A percentile compares a stretch with the other conserved stretches of the same genome.
phyloP scores from a whole-genome alignment of 2,888 invertebrate species.

The Crioceris asparagi region DNA sequence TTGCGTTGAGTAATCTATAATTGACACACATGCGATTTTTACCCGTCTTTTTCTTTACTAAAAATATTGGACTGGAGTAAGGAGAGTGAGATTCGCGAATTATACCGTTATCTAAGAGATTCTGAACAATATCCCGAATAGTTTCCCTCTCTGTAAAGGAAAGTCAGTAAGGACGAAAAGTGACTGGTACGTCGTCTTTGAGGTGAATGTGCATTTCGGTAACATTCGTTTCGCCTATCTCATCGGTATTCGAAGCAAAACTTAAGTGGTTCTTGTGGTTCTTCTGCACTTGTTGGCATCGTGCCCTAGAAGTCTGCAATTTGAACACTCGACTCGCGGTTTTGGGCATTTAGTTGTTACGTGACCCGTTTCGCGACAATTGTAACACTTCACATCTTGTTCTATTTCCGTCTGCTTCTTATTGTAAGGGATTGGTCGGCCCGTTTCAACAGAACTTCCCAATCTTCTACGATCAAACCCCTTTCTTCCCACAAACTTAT shows the following conservation, averaged over 20 bases:
- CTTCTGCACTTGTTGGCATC: constrained; percentile 19
- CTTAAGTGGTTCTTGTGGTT: too few species aligned
- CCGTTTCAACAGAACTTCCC: too few species aligned
- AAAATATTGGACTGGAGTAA: neutral
- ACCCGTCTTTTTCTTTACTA: constrained; percentile 1
- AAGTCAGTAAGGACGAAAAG: neutral
- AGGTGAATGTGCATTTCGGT: too few species aligned
- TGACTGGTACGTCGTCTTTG: too few species aligned
- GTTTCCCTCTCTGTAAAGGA: neutral
- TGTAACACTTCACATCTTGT: constrained; percentile 14
- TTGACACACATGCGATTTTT: too few species aligned
- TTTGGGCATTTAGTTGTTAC: constrained; percentile 17
- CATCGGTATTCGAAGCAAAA: too few species aligned
- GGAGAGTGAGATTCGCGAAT: neutral
- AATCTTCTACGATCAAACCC: too few species aligned
- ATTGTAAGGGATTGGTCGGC: neutral
- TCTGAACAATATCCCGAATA: neutral
- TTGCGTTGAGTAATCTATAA: too few species aligned
- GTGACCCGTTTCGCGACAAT: constrained; percentile 21
- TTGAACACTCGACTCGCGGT: constrained; percentile 21
- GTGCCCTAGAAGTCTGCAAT: constrained; percentile 19
- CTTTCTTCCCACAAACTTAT: too few species aligned
- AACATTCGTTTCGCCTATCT: too few species aligned
- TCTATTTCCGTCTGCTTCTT: neutral
- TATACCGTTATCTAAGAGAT: neutral